phyloP scores from a whole-genome alignment of 2,797 vertebrate genomes.

The Peromyscus nudipes region DNA sequence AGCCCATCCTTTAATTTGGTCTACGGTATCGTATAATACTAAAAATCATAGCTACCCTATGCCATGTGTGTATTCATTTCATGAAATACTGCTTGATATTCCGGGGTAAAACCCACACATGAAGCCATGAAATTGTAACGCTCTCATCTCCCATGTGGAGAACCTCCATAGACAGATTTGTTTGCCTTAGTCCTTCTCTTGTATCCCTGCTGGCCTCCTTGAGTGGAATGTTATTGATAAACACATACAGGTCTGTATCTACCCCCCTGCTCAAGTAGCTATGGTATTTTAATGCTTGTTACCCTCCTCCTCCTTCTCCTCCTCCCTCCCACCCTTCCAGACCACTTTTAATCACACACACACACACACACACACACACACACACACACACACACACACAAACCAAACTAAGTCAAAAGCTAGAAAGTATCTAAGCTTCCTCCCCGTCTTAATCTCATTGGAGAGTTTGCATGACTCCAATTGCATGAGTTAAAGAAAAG shows the following conservation, averaged over 20 bases:
- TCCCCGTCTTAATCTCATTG: neutral
- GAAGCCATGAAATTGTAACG: slow-evolving; percentile 1
- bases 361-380: neutral
- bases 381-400: neutral
- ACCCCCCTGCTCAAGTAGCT: neutral
- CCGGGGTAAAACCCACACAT: slow-evolving; percentile 35
- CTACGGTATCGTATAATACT: neutral
- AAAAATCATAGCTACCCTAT: neutral
- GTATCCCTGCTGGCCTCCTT: neutral
- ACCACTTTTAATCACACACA: neutral
- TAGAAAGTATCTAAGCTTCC: neutral
- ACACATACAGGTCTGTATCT: neutral
- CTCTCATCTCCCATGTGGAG: slow-evolving; percentile 15
- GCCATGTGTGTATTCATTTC: slow-evolving; percentile 41
- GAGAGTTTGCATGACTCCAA: neutral
- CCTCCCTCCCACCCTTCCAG: neutral
- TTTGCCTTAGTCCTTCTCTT: neutral
- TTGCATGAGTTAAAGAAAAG: neutral
- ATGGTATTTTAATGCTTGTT: neutral
- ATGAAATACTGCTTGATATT: slow-evolving; percentile 45
- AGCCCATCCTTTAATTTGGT: neutral
- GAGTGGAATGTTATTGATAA: neutral
- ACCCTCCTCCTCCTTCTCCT: neutral
- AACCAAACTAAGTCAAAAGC: neutral
- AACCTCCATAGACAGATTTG: neutral